phyloP scores from a whole-genome alignment of 2,797 vertebrate genomes.

The Numenius phaeopus region DNA sequence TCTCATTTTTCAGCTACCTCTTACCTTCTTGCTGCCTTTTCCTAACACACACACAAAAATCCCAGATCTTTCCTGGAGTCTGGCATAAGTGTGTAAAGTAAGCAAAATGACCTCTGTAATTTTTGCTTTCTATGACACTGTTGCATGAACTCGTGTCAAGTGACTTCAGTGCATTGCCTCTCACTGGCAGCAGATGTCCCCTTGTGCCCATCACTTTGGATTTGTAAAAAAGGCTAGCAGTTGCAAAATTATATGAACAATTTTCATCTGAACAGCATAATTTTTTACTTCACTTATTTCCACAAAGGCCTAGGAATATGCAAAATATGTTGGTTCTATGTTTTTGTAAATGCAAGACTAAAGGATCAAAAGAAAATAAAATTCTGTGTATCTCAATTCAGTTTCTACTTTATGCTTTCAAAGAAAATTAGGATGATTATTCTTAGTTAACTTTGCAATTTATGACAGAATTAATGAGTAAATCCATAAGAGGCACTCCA shows the following conservation, averaged over 20 bases:
- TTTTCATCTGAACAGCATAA: background rate
- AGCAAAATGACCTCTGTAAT: background rate
- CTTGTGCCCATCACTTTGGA: background rate
- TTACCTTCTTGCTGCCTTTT: background rate
- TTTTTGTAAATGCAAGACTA: background rate
- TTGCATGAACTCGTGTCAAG: fast-evolving
- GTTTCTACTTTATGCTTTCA: background rate
- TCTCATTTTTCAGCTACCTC: background rate
- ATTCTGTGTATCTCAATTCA: background rate
- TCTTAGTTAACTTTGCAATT: background rate
- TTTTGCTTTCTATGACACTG: background rate
- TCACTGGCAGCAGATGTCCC: constrained; percentile 19
- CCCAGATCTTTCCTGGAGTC: background rate
- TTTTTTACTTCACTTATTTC: background rate
- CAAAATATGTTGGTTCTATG: background rate
- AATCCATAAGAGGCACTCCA: background rate
- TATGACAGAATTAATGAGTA: background rate
- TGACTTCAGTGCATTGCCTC: background rate
- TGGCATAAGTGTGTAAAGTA: background rate
- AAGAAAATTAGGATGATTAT: background rate
- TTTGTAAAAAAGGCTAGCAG: background rate
- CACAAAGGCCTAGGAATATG: background rate
- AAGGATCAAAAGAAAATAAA: background rate
- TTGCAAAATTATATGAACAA: background rate
- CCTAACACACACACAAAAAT: background rate